phyloP scores from a whole-genome alignment of 2,888 invertebrate species.

The Alentia gelatinosa region DNA sequence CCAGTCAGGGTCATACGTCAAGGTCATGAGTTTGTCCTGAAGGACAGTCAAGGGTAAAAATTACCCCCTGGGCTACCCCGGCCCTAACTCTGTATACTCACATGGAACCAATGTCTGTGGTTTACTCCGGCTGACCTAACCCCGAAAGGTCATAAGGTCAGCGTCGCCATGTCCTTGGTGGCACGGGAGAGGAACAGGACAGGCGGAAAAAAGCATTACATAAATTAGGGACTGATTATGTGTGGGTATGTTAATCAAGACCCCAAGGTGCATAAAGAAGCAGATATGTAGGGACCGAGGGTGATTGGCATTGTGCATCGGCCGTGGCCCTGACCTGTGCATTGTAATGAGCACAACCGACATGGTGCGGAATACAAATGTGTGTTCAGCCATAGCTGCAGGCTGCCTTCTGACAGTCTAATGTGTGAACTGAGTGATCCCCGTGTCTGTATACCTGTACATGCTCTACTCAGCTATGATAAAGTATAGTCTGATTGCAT shows the following conservation, averaged over 20 bases:
- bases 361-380: constrained; percentile 2
- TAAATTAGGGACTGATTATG: constrained; percentile 23
- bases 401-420: background rate
- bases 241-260: background rate
- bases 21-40: constrained; percentile 36
- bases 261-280: background rate
- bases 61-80: background rate
- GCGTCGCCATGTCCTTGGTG: background rate
- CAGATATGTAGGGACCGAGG: background rate
- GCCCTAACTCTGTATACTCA: constrained; percentile 43
- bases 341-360: background rate
- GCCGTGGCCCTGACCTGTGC: background rate
- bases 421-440: background rate
- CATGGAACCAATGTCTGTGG: constrained; percentile 33
- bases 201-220: constrained; percentile 1
- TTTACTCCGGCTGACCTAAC: constrained; percentile 39
- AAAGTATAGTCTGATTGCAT: background rate
- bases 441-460: background rate
- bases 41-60: constrained; percentile 33
- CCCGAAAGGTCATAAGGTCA: constrained; percentile 17
- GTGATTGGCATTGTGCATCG: background rate
- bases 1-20: background rate
- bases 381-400: background rate
- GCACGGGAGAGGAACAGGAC: background rate
- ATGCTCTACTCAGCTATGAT: background rate